phyloP scores from a whole-genome alignment of 2,113 vertebrate species.

The Cynoglossus semilaevis region DNA sequence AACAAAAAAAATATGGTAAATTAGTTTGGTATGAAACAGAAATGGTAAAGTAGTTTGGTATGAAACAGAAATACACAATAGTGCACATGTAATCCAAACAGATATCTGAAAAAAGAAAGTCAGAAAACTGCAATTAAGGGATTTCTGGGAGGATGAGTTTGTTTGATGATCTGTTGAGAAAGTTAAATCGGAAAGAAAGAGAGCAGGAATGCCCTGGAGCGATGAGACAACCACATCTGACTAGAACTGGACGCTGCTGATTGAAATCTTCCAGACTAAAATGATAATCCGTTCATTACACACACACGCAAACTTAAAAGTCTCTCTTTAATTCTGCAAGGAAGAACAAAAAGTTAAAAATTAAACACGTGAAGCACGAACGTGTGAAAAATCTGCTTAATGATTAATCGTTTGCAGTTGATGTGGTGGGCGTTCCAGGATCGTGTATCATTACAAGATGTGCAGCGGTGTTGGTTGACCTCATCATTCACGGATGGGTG shows the following conservation, averaged over 20 bases:
- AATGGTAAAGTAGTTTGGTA: slow-evolving; percentile 46
- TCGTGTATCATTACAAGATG: slow-evolving; percentile 56
- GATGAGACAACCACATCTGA: slow-evolving; percentile 52
- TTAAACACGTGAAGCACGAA: slow-evolving; percentile 30
- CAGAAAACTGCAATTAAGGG: slow-evolving; percentile 16
- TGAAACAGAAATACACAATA: slow-evolving; percentile 41
- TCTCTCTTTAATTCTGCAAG: slow-evolving; percentile 37
- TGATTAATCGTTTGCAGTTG: slow-evolving; percentile 60
- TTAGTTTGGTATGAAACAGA: slow-evolving; percentile 47
- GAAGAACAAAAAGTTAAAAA: slow-evolving; percentile 18
- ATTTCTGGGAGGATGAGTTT: not conserved
- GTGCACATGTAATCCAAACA: slow-evolving; percentile 57
- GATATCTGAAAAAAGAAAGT: slow-evolving; percentile 46
- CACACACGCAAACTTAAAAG: slow-evolving; percentile 31
- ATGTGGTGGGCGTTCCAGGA: slow-evolving; percentile 36
- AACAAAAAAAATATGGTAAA: too few relatives aligned
- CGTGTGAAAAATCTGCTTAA: slow-evolving; percentile 41
- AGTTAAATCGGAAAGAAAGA: slow-evolving; percentile 41
- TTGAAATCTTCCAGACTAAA: slow-evolving; percentile 45
- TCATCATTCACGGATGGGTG: slow-evolving; percentile 57
- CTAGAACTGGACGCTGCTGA: slow-evolving; percentile 32
- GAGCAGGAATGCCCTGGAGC: slow-evolving; percentile 59
- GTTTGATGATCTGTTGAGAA: slow-evolving; percentile 18
- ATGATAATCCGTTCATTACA: slow-evolving; percentile 35
- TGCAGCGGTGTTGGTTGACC: slow-evolving; percentile 47